phyloP scores from a whole-genome alignment of 2,797 vertebrate species.

The Danio tinwini region DNA sequence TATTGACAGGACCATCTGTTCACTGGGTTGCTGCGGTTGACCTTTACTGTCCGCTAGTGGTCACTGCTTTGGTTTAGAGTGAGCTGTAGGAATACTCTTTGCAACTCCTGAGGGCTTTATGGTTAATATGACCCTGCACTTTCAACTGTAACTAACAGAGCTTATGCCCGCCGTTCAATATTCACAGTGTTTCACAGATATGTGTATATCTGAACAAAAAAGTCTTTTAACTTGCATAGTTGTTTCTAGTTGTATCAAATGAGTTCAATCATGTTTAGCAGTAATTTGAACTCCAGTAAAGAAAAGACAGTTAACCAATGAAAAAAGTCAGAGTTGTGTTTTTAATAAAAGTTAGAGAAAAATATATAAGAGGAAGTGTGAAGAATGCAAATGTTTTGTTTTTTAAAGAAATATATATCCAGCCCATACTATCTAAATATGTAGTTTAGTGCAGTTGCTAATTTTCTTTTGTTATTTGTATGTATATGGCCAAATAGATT shows the following conservation, averaged over 20 bases:
- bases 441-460: not conserved
- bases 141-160: conserved; percentile 26
- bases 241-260: too few species aligned
- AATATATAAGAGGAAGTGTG: too few species aligned
- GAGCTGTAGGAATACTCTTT: conserved; percentile 14
- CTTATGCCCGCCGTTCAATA: not conserved
- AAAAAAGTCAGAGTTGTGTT: too few species aligned
- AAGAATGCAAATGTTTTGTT: too few species aligned
- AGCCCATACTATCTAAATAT: not conserved
- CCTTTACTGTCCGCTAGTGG: conserved; percentile 36
- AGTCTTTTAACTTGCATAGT: too few species aligned
- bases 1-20: conserved; percentile 42
- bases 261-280: too few species aligned
- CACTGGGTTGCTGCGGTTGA: conserved; percentile 41
- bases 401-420: too few species aligned
- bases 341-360: too few species aligned
- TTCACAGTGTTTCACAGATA: not conserved
- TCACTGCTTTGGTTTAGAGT: conserved; percentile 28
- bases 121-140: not conserved
- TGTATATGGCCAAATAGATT: not conserved
- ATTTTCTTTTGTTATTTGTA: too few species aligned
- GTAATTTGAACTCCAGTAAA: too few species aligned
- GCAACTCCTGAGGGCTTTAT: not conserved
- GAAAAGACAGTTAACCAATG: too few species aligned
- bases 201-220: not conserved